Conservation (phyloP, 2,888 invertebrate genomes). For the Carcina quercana region DNA sequence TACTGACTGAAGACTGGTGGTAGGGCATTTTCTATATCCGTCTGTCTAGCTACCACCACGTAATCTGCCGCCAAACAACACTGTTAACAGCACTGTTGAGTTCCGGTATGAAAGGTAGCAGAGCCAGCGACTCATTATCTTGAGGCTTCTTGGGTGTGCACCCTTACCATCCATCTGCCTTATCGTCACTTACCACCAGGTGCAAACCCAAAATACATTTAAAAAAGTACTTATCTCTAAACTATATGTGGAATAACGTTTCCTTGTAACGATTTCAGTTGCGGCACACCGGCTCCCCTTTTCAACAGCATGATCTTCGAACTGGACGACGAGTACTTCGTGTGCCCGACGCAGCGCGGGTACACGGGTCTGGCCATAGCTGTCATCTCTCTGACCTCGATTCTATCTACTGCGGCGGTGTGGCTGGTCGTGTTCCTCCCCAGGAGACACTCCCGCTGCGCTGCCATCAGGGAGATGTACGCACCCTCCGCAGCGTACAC, state of each 20-base stretch:
- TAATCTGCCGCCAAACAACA: no score
- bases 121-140: no score
- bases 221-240: no score
- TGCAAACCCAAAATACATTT: no score
- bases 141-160: no score
- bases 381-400: slow-evolving; percentile 30
- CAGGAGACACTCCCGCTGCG: slow-evolving; percentile 26
- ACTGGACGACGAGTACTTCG: slow-evolving; percentile 52
- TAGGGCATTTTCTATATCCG: no score
- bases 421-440: slow-evolving; percentile 54
- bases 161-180: no score
- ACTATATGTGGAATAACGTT: neutral
- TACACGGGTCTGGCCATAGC: slow-evolving; percentile 33
- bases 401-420: slow-evolving; percentile 35
- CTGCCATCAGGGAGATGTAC: slow-evolving; percentile 29
- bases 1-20: no score
- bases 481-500: slow-evolving; percentile 32
- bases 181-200: no score
- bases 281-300: slow-evolving; percentile 50
- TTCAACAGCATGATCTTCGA: slow-evolving; percentile 59
- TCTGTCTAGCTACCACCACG: no score
- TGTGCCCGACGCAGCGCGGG: slow-evolving; percentile 33
- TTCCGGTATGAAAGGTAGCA: no score
- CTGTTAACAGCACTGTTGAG: no score
- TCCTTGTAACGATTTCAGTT: slow-evolving; percentile 42